These are phyloP conservation scores for Sinelater perroti DNA, from an alignment of 2,888 invertebrate genomes.

Conservation along the genomic window DNA sequence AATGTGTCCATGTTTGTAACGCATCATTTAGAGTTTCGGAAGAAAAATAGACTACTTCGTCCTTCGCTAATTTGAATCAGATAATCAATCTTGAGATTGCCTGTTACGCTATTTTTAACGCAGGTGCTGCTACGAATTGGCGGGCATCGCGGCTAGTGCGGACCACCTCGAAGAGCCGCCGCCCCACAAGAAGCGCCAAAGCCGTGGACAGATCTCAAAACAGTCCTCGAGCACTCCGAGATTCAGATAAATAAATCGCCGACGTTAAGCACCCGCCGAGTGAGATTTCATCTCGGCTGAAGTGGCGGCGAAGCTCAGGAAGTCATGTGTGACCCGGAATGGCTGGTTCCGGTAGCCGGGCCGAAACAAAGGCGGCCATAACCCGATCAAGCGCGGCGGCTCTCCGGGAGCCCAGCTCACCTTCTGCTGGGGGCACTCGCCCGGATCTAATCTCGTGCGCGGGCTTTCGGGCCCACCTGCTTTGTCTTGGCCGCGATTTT, in stretches of 20 bases:
- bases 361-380: conserved; percentile 40
- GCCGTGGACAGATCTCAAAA: too few relatives aligned
- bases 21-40: too few relatives aligned
- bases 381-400: conserved; percentile 33
- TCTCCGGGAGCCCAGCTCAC: conserved; percentile 27
- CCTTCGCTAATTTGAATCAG: too few relatives aligned
- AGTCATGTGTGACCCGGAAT: conserved; percentile 49
- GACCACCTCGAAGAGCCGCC: too few relatives aligned
- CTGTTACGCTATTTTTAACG: too few relatives aligned
- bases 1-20: too few relatives aligned
- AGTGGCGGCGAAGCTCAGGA: conserved; percentile 31
- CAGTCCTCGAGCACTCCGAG: neutral
- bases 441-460: conserved; percentile 25
- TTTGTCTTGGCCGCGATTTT: conserved; percentile 10
- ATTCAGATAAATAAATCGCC: conserved; percentile 14
- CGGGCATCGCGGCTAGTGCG: too few relatives aligned
- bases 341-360: conserved; percentile 46
- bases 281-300: conserved; percentile 21
- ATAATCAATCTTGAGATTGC: too few relatives aligned
- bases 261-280: conserved; percentile 18
- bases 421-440: conserved; percentile 26
- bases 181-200: too few relatives aligned
- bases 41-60: too few relatives aligned
- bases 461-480: conserved; percentile 17
- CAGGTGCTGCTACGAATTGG: too few relatives aligned